Conservation (phyloP, 2,888 invertebrate genomes). For the Teleiodes luculella region DNA sequence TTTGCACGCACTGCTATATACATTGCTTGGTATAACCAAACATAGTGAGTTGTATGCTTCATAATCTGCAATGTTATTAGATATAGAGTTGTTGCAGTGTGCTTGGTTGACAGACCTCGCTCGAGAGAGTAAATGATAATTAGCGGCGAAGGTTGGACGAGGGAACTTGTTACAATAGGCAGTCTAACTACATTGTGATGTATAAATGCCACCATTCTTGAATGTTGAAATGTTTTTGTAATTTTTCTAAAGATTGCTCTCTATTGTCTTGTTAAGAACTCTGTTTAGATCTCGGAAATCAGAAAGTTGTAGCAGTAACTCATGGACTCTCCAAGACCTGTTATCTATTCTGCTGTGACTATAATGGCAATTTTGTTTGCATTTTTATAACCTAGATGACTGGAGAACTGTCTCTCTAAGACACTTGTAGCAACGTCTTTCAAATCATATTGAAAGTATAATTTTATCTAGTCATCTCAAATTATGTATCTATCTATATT, state of each 20-base stretch:
- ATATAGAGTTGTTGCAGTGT: conserved; percentile 19
- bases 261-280: neutral
- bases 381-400: too few relatives aligned
- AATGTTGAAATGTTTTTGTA: neutral
- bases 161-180: conserved; percentile 51
- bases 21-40: too few relatives aligned
- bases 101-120: conserved; percentile 14
- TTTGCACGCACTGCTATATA: too few relatives aligned
- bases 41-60: neutral
- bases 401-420: too few relatives aligned
- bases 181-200: conserved; percentile 42
- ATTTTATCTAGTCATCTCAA: too few relatives aligned
- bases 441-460: too few relatives aligned
- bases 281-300: neutral
- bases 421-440: too few relatives aligned
- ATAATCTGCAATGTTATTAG: neutral
- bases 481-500: too few relatives aligned
- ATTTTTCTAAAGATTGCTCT: neutral
- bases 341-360: too few relatives aligned
- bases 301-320: neutral
- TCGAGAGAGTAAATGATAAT: conserved; percentile 41
- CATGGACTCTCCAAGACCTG: too few relatives aligned
- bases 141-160: conserved; percentile 53
- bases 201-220: conserved; percentile 29
- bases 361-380: too few relatives aligned